phyloP scores from a whole-genome alignment of 2,888 invertebrate genomes.

The Gryllus longicercus region DNA sequence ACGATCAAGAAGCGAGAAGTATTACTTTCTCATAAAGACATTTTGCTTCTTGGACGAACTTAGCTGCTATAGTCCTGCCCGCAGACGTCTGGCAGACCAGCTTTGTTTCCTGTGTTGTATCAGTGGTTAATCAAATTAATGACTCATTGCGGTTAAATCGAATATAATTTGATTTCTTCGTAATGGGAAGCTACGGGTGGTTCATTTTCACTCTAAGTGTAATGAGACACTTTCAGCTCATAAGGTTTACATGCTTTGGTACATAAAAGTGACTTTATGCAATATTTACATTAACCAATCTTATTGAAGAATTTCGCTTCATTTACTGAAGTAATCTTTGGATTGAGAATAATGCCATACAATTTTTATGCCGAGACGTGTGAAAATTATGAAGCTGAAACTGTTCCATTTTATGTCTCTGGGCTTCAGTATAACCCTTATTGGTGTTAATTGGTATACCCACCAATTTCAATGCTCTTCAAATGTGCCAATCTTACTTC shows the following conservation, averaged over 20 bases:
- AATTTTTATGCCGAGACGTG: not conserved
- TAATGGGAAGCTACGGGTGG: not conserved
- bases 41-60: too few species aligned
- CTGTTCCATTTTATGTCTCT: not conserved
- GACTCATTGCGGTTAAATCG: conserved; percentile 5
- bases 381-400: not conserved
- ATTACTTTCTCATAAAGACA: too few species aligned
- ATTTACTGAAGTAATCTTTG: too few species aligned
- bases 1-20: too few species aligned
- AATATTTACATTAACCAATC: not conserved
- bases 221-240: too few species aligned
- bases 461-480: conserved; percentile 17
- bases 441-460: conserved; percentile 17
- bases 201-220: not conserved
- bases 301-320: too few species aligned
- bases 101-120: not conserved
- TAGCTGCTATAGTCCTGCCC: too few species aligned
- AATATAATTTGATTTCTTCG: not conserved
- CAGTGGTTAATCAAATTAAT: not conserved
- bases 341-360: too few species aligned
- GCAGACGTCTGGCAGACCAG: too few species aligned
- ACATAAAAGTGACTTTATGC: not conserved
- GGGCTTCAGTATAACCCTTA: conserved; percentile 6
- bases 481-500: conserved; percentile 11
- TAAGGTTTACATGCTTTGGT: not conserved